phyloP scores from a whole-genome alignment of 2,888 invertebrate genomes.

The Tiliacea aurago region DNA sequence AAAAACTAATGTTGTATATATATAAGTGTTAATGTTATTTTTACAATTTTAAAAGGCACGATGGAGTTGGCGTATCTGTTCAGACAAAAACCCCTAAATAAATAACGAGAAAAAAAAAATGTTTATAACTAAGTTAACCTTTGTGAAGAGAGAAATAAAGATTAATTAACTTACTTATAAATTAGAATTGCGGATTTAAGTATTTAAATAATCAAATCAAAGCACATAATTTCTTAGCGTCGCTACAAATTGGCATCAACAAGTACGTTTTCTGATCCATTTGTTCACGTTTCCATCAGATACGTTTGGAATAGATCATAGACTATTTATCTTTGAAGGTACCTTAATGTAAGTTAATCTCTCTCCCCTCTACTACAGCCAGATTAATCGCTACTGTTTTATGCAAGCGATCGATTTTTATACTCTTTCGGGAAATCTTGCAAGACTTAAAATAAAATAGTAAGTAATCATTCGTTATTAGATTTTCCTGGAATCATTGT shows the following conservation, averaged over 20 bases:
- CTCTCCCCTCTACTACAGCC: neutral
- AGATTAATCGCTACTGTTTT: constrained; percentile 28
- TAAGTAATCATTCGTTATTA: neutral
- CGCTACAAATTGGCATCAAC: neutral
- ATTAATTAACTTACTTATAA: too few relatives aligned
- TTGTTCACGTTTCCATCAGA: neutral
- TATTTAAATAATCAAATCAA: neutral
- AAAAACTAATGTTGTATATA: too few relatives aligned
- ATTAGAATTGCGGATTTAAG: neutral
- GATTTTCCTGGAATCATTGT: neutral
- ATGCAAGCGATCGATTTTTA: constrained; percentile 22
- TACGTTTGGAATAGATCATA: neutral
- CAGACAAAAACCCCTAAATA: too few relatives aligned
- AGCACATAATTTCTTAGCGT: neutral
- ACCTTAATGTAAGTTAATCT: constrained; percentile 24
- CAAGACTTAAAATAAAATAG: too few relatives aligned
- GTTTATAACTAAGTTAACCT: too few relatives aligned
- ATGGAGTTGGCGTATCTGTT: too few relatives aligned
- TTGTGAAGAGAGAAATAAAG: too few relatives aligned
- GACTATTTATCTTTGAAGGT: constrained; percentile 11
- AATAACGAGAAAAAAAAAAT: too few relatives aligned
- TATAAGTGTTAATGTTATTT: too few relatives aligned
- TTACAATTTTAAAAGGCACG: too few relatives aligned
- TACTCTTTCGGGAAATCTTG: constrained; percentile 18
- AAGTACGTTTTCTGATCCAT: neutral